Conservation (phyloP, 2,888 invertebrate genomes). For the Zootermopsis nevadensis region DNA sequence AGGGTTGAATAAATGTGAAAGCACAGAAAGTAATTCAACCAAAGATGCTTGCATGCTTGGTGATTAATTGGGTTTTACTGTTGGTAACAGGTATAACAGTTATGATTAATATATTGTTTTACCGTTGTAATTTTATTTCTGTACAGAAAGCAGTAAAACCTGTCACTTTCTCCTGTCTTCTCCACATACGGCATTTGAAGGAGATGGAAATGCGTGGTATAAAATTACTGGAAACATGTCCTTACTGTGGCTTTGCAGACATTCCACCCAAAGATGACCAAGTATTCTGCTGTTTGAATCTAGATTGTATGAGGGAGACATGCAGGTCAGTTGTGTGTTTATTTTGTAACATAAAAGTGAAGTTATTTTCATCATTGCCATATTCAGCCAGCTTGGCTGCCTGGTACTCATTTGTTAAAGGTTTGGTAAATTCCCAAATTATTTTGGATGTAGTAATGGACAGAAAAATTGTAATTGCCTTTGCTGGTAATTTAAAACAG, state of each 20-base stretch:
- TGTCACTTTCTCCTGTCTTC: background rate
- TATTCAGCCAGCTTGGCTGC: background rate
- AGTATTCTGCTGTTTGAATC: conserved; percentile 3
- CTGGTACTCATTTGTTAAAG: background rate
- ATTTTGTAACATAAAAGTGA: background rate
- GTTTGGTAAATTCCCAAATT: background rate
- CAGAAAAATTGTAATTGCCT: background rate
- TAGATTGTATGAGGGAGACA: background rate
- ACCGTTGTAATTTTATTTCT: no score
- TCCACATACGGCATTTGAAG: conserved; percentile 4
- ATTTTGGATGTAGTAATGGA: background rate
- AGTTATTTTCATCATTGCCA: background rate
- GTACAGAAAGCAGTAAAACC: background rate
- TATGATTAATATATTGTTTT: no score
- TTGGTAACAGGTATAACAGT: no score
- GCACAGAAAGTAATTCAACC: no score
- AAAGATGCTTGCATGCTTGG: no score
- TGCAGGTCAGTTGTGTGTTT: conserved; percentile 3
- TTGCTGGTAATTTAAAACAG: background rate
- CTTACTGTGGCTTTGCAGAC: conserved; percentile 3
- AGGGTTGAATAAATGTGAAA: no score
- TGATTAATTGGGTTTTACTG: no score
- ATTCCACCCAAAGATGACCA: background rate
- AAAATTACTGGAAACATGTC: background rate
- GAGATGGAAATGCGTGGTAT: conserved; percentile 11